Conservation (phyloP, 1,140 invertebrate genomes). For the Microplitis demolitor region DNA sequence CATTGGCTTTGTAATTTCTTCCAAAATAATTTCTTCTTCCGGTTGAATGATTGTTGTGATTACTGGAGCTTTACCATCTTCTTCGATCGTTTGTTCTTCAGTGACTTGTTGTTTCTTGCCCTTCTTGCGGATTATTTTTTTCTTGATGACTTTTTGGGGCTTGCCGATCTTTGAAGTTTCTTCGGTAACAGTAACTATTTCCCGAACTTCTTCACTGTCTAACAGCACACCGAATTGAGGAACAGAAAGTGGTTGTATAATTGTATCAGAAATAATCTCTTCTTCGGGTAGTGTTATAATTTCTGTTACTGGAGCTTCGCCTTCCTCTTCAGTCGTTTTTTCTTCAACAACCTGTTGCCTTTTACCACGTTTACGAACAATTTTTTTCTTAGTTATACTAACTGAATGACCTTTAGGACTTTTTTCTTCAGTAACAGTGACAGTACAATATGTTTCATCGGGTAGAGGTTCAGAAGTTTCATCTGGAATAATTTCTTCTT, state of each 20-base stretch:
- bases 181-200: slow-evolving; percentile 57
- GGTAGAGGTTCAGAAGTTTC: slow-evolving; percentile 38
- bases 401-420: slow-evolving; percentile 39
- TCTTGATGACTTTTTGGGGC: slow-evolving; percentile 48
- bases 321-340: slow-evolving; percentile 52
- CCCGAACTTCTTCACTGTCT: slow-evolving; percentile 49
- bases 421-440: slow-evolving; percentile 32
- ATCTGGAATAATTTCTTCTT: slow-evolving; percentile 25
- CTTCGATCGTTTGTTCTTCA: slow-evolving; percentile 18
- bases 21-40: slow-evolving; percentile 38
- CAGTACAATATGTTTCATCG: slow-evolving; percentile 22
- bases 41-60: slow-evolving; percentile 37
- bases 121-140: not conserved
- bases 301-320: slow-evolving; percentile 50
- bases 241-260: not conserved
- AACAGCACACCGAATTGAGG: slow-evolving; percentile 7
- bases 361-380: slow-evolving; percentile 38
- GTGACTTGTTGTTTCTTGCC: slow-evolving; percentile 16
- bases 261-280: slow-evolving; percentile 37
- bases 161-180: slow-evolving; percentile 52
- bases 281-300: slow-evolving; percentile 40
- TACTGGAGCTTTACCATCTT: slow-evolving; percentile 20
- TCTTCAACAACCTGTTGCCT: slow-evolving; percentile 44
- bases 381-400: slow-evolving; percentile 30
- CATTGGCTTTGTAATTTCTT: not conserved